Base-by-base conservation (phyloP, 2,888 invertebrate genomes). In the Dasypogon diadema region DNA sequence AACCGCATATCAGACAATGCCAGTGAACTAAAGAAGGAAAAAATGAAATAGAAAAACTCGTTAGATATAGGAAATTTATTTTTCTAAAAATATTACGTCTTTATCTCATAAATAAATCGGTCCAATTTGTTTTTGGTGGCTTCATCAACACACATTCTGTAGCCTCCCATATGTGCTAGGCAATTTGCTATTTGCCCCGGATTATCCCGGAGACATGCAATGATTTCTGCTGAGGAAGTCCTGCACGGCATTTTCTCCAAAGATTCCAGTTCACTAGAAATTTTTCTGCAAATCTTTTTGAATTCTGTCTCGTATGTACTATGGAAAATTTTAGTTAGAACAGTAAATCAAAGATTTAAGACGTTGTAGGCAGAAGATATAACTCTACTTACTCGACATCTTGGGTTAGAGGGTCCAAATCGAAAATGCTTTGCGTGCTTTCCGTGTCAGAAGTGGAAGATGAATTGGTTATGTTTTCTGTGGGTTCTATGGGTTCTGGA, bases 71-170 rank as follows among this genome's bases (percentile, higher is more conserved):
- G 12, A 54, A 54, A 54, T 54, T 54, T 54, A 54, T 54, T 54
- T 8, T 18, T 54, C 18, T 54, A 18, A 56, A 56, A 5, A 26
- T 24, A 56, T 24, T 26, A 68, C n/a, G 46, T 48, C 48, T 48
- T 48, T 48, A 68, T 48, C 26, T 68, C 65, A 21, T 68, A 68
- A 26, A 22, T 24, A 68, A 48, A 68, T 68, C 37, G 21, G 8
- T 68, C 18, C 26, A 48, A 48, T 22, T 48, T 48, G 16, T 48
- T 48, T 21, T 14, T 24, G 1, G 48, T 26, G 16, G 46, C 65
- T 14, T 68, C 46, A 8, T 5, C 8, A 8, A 68, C 65, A 16
- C 65, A 68, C 14, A 8, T 24, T 6, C 46, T 24, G 14, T 68
- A 68, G n/a, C 14, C 6, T 21, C 5, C 48, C 65, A 68, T 68